These are phyloP conservation scores for Stomatorhinus ivindoensis DNA, from an alignment of 2,113 vertebrate genomes.

Conservation along the genomic window DNA sequence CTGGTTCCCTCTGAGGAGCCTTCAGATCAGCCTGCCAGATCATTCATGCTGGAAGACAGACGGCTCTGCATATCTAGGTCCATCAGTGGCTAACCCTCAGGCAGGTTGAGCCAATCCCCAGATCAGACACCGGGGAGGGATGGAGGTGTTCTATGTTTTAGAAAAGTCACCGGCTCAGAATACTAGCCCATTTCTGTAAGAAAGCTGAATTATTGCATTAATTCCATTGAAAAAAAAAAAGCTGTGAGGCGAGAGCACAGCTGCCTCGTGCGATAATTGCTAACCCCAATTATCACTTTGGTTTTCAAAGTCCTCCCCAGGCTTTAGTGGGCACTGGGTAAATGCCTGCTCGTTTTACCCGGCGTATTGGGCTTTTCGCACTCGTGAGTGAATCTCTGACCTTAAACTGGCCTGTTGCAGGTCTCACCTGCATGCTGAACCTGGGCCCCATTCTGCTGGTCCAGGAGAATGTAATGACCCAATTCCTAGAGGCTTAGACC, in stretches of 20 bases:
- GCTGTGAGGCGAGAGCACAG: background rate
- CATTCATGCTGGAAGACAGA: background rate
- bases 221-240: background rate
- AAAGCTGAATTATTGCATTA: background rate
- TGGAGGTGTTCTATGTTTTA: background rate
- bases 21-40: background rate
- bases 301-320: background rate
- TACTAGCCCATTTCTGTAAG: background rate
- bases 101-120: background rate
- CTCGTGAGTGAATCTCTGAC: background rate
- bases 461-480: background rate
- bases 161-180: background rate
- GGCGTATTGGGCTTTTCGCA: background rate
- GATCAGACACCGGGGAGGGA: background rate
- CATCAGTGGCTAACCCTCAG: background rate
- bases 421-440: background rate
- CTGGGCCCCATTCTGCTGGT: background rate
- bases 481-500: background rate
- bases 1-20: background rate
- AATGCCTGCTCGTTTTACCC: background rate
- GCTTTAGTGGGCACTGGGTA: background rate
- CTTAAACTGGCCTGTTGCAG: background rate
- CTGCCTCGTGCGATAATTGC: background rate
- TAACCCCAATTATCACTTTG: background rate
- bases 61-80: background rate